These are phyloP conservation scores for Saccostrea glomerata DNA, from an alignment of 1,140 invertebrate species.

Conservation along the genomic window DNA sequence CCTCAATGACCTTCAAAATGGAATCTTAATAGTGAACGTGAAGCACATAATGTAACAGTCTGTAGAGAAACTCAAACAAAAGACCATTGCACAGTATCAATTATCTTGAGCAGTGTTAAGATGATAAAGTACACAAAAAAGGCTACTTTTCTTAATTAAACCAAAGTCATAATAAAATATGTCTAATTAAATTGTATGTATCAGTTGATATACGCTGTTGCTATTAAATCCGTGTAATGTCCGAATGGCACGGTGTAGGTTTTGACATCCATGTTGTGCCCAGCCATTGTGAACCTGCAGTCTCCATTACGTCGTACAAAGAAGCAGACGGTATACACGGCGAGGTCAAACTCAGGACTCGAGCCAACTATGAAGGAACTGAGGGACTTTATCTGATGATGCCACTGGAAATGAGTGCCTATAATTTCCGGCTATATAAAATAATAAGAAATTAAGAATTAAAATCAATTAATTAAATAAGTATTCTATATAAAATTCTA, in stretches of 20 bases:
- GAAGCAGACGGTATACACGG: constrained; percentile 50
- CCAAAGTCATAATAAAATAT: too few relatives aligned
- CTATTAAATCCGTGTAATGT: constrained; percentile 30
- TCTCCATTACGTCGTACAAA: constrained; percentile 32
- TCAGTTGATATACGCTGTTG: constrained; percentile 49
- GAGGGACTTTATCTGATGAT: constrained; percentile 40
- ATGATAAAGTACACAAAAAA: too few relatives aligned
- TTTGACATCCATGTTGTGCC: constrained; percentile 39
- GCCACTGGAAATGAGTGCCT: constrained; percentile 53
- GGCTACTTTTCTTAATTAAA: too few relatives aligned
- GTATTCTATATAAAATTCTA: too few relatives aligned
- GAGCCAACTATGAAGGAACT: constrained; percentile 48
- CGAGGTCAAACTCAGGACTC: constrained; percentile 57
- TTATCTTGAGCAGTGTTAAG: too few relatives aligned
- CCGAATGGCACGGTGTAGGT: constrained; percentile 42
- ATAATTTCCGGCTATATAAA: constrained; percentile 45
- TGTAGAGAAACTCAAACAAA: too few relatives aligned
- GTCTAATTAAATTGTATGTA: too few relatives aligned
- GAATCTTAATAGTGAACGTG: too few relatives aligned
- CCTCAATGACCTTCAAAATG: too few relatives aligned
- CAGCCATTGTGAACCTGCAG: constrained; percentile 47
- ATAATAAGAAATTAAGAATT: not conserved
- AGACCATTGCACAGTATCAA: too few relatives aligned
- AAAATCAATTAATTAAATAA: not conserved
- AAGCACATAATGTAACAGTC: too few relatives aligned